Conservation (phyloP, 2,113 vertebrate genomes). For the Python bivittatus region DNA sequence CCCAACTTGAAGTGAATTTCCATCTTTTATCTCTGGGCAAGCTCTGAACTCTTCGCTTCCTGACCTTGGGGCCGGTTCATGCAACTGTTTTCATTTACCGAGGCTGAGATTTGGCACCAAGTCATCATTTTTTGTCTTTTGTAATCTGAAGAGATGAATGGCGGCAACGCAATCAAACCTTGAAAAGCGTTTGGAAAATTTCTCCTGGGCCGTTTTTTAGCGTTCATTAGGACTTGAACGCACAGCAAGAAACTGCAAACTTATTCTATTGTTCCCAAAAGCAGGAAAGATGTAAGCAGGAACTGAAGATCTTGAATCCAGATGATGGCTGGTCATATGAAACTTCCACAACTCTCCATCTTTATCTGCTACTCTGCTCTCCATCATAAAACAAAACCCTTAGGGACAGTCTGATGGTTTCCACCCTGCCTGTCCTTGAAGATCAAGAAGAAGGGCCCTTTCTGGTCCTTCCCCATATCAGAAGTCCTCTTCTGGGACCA, state of each 20-base stretch:
- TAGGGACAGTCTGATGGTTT: too few species aligned
- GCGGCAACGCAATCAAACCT: too few species aligned
- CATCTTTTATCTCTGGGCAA: neutral
- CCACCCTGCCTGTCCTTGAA: too few species aligned
- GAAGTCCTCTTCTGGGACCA: too few species aligned
- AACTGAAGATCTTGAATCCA: neutral
- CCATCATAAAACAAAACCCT: too few species aligned
- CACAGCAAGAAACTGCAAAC: too few species aligned
- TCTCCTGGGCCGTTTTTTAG: neutral
- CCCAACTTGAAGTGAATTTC: neutral
- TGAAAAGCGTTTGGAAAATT: neutral
- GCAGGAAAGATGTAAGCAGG: too few species aligned
- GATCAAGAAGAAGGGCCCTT: too few species aligned
- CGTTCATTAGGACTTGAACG: neutral
- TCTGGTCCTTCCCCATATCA: too few species aligned
- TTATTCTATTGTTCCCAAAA: too few species aligned
- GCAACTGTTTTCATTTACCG: neutral
- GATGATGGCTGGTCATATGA: too few species aligned
- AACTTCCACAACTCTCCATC: neutral
- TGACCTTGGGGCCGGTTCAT: neutral
- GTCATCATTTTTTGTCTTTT: neutral
- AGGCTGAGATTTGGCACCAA: too few species aligned
- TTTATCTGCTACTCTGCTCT: neutral
- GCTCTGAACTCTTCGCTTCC: neutral
- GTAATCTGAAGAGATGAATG: neutral